Evolutionary conservation across 2,797 vertebrate genomes (phyloP), one percentile per base, ranked within the genome.

Genomic region (Zalophus californianus): DNA sequence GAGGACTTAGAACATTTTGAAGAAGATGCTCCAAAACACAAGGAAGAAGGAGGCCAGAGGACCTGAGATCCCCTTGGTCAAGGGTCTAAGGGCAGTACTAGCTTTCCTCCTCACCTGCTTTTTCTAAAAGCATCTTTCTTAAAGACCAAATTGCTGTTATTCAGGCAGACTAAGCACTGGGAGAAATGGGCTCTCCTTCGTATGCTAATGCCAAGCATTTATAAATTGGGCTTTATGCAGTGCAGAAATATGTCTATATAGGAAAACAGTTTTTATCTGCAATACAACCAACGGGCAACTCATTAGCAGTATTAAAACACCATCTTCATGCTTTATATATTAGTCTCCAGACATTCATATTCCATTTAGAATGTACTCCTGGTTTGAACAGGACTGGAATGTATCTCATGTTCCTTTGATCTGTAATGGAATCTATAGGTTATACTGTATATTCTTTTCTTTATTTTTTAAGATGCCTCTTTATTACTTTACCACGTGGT

Each of bases 331-430:
- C 56, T 91, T 97, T 92, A 94, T 75, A 10, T 90, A 91, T 83
- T 72, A 90, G 21, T 92, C 92, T 84, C 94, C 75, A 93, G 82
- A 84, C 29, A 84, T 77, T 90, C 56, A 58, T 89, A 66, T 70
- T 91, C 58, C 66, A 60, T 70, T 96, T 92, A 94, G 58, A 70
- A 83, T 78, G 44, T 32, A 87, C 38, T 95, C 70, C 20, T 94
- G 79, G 86, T 93, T 92, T 89, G 50, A 96, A 70, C n/a, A 87
- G 72, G 66, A 85, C 68, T 52, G 38, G 54, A 92, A 58, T 18
- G n/a, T 41, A 48, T 4, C 75, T 96, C 60, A n/a, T 94, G 97
- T 97, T 97, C 96, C 58, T 78, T 95, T 92, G 73, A 87, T 97
- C 84, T 79, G 25, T 87, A 91, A 90, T 89, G 64, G 12, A 68